A percentile compares a stretch with the other conserved stretches of the same genome.
Conservation (phyloP, 37 sponge, comb jelly and placozoan species). For the Mnemiopsis leidyi region DNA sequence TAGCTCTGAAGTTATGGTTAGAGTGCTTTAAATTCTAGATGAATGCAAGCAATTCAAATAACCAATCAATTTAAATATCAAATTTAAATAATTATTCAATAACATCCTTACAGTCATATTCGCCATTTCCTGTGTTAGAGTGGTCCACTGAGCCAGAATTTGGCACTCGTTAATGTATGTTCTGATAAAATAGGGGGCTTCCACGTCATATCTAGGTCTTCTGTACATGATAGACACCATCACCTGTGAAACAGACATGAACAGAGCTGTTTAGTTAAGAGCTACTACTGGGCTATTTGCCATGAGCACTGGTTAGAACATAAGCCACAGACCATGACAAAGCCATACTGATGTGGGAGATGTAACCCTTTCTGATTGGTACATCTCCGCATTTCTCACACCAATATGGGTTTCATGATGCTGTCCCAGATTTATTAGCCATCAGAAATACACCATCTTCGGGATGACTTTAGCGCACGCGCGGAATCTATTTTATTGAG, state of each 20-base stretch:
- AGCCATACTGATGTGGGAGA: background rate
- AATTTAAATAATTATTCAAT: too few relatives aligned
- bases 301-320: background rate
- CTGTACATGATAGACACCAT: constrained; percentile 54
- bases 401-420: background rate
- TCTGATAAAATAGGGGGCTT: constrained; percentile 39
- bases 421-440: background rate
- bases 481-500: background rate
- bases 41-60: too few relatives aligned
- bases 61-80: too few relatives aligned
- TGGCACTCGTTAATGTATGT: constrained; percentile 62
- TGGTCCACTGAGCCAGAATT: constrained; percentile 29
- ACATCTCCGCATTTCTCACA: background rate
- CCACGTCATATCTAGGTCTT: constrained; percentile 50
- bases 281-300: background rate
- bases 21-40: too few relatives aligned
- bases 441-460: too few relatives aligned
- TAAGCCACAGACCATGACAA: background rate
- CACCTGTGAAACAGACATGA: background rate
- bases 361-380: background rate
- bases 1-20: too few relatives aligned
- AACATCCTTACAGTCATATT: constrained; percentile 34
- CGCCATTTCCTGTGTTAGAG: constrained; percentile 55
- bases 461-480: constrained; percentile 1
- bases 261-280: background rate